Percentiles rank a stretch among this genome's conserved stretches.
Conservation (phyloP, 2,888 invertebrate species). For the Lissocephala sabroskyi region DNA sequence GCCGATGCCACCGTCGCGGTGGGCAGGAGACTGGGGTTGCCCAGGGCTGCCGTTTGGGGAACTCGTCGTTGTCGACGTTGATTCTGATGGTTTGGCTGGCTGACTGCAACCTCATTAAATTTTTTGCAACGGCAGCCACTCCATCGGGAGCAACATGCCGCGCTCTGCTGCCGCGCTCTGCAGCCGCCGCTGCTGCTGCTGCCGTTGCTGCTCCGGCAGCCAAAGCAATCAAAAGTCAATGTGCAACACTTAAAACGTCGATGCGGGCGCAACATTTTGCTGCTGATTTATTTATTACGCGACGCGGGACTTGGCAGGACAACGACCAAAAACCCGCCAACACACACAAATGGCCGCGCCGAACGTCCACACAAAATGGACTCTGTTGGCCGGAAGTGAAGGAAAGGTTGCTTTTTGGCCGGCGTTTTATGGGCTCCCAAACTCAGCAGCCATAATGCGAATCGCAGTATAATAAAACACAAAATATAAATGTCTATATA, state of each 20-base stretch:
- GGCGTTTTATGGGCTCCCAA: no score
- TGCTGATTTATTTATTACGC: slow-evolving; percentile 48
- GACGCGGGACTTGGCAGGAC: background rate
- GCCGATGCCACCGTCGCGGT: background rate
- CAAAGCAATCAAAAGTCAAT: slow-evolving; percentile 48
- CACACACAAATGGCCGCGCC: slow-evolving; percentile 10
- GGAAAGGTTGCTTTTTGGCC: no score
- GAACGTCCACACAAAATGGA: background rate
- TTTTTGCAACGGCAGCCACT: slow-evolving; percentile 21
- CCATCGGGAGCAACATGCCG: slow-evolving; percentile 1
- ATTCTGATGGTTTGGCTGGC: slow-evolving; percentile 18
- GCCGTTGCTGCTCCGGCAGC: slow-evolving; percentile 11
- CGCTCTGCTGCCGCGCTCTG: no score
- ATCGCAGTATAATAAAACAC: no score
- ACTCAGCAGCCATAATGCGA: no score
- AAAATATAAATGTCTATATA: no score
- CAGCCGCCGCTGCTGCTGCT: slow-evolving; percentile 5
- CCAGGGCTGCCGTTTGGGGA: slow-evolving; percentile 3
- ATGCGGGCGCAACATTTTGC: slow-evolving; percentile 36
- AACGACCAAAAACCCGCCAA: background rate
- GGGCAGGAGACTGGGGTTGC: background rate
- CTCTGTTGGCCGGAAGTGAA: no score
- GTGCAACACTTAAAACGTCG: slow-evolving; percentile 41
- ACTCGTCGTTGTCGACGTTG: background rate
- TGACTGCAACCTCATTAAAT: slow-evolving; percentile 48